Percentiles rank a stretch among this genome's conserved stretches.
These are phyloP conservation scores for Dryomyza anilis DNA, from an alignment of 2,888 invertebrate genomes.

Conservation along the genomic window DNA sequence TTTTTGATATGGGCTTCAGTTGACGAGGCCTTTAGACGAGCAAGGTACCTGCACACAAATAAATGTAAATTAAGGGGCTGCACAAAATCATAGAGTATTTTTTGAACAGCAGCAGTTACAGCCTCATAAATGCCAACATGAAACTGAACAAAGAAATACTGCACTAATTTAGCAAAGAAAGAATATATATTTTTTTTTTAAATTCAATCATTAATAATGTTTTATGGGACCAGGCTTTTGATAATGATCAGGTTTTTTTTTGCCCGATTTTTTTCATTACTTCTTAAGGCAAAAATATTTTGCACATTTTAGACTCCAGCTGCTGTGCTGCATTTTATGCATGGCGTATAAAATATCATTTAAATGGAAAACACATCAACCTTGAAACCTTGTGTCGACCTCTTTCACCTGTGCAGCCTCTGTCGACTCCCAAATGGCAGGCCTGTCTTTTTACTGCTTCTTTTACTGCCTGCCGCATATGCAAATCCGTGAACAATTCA, in stretches of 20 bases:
- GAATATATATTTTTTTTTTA: not conserved
- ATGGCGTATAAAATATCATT: conserved; percentile 1
- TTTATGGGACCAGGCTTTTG: not conserved
- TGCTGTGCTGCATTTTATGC: not conserved
- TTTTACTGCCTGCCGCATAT: conserved; percentile 8
- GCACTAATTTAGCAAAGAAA: too few relatives aligned
- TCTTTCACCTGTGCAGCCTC: not conserved
- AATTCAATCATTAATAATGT: conserved; percentile 2
- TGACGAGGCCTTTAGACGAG: too few relatives aligned
- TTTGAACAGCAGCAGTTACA: too few relatives aligned
- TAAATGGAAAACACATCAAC: conserved; percentile 11
- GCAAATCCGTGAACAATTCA: conserved; percentile 19
- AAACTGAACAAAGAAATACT: too few relatives aligned
- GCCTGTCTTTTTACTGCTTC: not conserved
- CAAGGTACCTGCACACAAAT: too few relatives aligned
- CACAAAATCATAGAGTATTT: too few relatives aligned
- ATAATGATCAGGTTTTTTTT: not conserved
- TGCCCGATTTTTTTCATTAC: not conserved
- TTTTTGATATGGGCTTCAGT: too few relatives aligned
- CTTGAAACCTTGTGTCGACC: not conserved
- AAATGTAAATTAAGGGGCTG: too few relatives aligned
- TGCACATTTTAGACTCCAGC: too few relatives aligned
- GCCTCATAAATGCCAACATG: too few relatives aligned
- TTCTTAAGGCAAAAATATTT: not conserved
- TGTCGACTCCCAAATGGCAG: not conserved